Conservation (phyloP, 2,888 invertebrate species). For the Tetragonisca angustula region DNA sequence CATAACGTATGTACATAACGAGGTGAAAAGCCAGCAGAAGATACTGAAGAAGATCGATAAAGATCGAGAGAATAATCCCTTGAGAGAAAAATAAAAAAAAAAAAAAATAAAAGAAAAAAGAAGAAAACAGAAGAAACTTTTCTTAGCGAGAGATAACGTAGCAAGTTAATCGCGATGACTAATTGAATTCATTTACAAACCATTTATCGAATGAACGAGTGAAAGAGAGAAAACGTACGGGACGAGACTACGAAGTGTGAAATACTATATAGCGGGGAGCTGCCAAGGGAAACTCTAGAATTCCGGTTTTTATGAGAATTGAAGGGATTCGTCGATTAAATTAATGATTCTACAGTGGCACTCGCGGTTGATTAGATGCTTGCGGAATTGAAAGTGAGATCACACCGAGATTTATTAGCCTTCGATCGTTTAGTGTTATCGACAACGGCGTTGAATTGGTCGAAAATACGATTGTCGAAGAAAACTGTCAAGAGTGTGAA, state of each 20-base stretch:
- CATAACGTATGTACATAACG: constrained; percentile 56
- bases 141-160: constrained; percentile 54
- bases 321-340: neutral
- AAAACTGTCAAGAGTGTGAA: neutral
- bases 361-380: neutral
- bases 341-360: neutral
- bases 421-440: constrained; percentile 18
- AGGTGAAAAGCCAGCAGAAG: neutral
- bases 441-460: neutral
- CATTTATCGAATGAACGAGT: constrained; percentile 21
- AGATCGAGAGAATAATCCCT: neutral
- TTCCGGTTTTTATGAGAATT: constrained; percentile 58
- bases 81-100: neutral
- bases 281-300: constrained; percentile 41
- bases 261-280: constrained; percentile 30
- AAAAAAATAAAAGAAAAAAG: neutral
- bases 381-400: constrained; percentile 14
- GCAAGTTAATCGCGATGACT: constrained; percentile 45
- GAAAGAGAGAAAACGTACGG: neutral
- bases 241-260: constrained; percentile 36
- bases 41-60: neutral
- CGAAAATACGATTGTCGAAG: constrained; percentile 5
- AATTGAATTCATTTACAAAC: constrained; percentile 36
- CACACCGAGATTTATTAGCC: constrained; percentile 5
- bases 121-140: constrained; percentile 16